These are phyloP conservation scores for Chondrilla cf. caribensis DNA, from an alignment of 37 sponge, comb jelly and placozoan genomes.

Conservation along the genomic window DNA sequence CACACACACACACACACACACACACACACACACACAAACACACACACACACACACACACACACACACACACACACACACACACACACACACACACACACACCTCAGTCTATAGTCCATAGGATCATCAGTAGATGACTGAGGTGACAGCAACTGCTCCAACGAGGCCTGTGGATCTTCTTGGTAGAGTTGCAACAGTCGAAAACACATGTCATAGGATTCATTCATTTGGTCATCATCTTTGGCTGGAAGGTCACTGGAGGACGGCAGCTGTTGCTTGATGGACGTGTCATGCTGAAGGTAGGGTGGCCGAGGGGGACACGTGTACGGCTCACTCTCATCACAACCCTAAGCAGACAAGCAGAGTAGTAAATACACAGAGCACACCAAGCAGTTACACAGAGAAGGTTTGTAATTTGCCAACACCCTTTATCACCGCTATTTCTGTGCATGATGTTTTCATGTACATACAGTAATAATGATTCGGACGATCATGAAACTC, in stretches of 20 bases:
- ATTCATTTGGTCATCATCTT: neutral
- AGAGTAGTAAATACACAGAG: neutral
- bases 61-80: too few species aligned
- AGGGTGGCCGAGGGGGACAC: slow-evolving; percentile 30
- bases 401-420: too few species aligned
- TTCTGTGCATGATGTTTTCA: too few species aligned
- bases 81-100: slow-evolving; percentile 23
- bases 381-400: too few species aligned
- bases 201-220: slow-evolving; percentile 57
- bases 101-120: slow-evolving; percentile 80
- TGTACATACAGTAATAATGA: too few species aligned
- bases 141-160: slow-evolving; percentile 60
- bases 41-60: too few species aligned
- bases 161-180: slow-evolving; percentile 28
- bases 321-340: slow-evolving; percentile 23
- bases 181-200: slow-evolving; percentile 69
- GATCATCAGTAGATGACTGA: slow-evolving; percentile 52
- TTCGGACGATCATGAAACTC: too few species aligned
- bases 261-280: neutral
- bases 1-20: too few species aligned
- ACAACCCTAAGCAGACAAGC: neutral
- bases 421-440: too few species aligned
- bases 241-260: neutral
- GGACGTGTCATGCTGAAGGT: slow-evolving; percentile 19
- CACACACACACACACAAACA: neutral